Base-by-base conservation (phyloP, 1,140 invertebrate genomes). In the Drosophila yakuba region DNA sequence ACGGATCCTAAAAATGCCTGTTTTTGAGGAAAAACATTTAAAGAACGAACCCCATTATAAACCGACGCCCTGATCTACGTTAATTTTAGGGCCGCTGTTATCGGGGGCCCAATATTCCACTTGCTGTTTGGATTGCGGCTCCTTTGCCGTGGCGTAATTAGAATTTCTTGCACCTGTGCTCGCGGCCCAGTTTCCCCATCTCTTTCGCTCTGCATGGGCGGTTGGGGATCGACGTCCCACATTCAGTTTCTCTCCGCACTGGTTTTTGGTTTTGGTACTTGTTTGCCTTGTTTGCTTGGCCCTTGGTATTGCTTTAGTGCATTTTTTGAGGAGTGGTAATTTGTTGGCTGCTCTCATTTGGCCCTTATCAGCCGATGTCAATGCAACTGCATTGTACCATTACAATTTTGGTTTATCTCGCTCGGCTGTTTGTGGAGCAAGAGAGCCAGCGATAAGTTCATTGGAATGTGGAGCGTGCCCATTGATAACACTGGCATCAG, bases 301-400 rank as follows among this genome's bases (percentile, higher is more conserved):
- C 57, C 61, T 62, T 67, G n/a, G 25, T 78, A 52, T 76, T 69
- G 64, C 64, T 64, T 85, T 59, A 51, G 69, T 55, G 44, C 55
- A 62, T 44, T 66, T 63, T 74, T 50, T 72, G 67, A 17, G 55
- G 67, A 67, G 25, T 35, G 57, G 60, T 66, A 45, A 25, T 67
- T 50, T 47, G 41, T 25, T 38, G 35, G 32, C 50, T 64, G 41
- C 39, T 56, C 28, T 67, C 25, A 7, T 14, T 44, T 38, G 12
- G 10, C 36, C 51, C 47, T 74, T 84, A 84, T 84, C 78, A 59
- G 11, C 17, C 10, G 36, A 38, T 72, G 68, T 78, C 57, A 81
- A 81, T 85, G 81, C 77, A 84, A 74, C 68, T 85, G 82, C 82
- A 86, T 78, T 86, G 76, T 66, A 32, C 58, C 54, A 59, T 47